These are phyloP conservation scores for Malurus cyaneus DNA, from an alignment of 2,113 vertebrate species.

Conservation along the genomic window DNA sequence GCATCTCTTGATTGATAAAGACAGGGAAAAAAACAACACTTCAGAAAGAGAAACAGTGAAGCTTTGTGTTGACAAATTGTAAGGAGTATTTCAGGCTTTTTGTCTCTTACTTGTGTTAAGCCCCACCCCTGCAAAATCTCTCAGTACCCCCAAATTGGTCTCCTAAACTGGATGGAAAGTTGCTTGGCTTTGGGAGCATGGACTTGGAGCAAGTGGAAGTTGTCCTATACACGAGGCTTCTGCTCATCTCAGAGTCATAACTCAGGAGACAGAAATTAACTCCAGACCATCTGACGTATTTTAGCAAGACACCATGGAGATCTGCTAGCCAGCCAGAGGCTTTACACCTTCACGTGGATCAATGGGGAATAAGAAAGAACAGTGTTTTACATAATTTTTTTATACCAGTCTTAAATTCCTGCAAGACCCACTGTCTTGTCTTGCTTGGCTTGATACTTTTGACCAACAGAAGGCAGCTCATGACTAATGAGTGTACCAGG, in stretches of 20 bases:
- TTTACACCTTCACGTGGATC: background rate
- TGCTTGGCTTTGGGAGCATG: background rate
- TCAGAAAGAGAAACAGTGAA: background rate
- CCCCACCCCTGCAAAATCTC: background rate
- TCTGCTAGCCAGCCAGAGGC: background rate
- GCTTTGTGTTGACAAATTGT: background rate
- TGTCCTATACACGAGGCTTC: background rate
- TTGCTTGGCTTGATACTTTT: background rate
- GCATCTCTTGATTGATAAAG: background rate
- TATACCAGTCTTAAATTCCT: background rate
- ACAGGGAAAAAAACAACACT: background rate
- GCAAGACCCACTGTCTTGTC: background rate
- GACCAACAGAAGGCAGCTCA: background rate
- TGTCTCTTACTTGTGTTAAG: background rate
- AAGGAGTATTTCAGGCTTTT: background rate
- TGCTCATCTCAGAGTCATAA: background rate
- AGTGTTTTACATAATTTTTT: background rate
- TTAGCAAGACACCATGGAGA: background rate
- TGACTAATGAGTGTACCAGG: rapidly evolving
- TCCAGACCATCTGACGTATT: background rate
- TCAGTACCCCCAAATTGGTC: background rate
- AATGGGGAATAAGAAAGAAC: background rate
- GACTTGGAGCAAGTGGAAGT: background rate
- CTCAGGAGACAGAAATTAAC: background rate
- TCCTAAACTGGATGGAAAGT: background rate